Conservation (phyloP, 1,140 invertebrate species). For the Hirudo medicinalis region DNA sequence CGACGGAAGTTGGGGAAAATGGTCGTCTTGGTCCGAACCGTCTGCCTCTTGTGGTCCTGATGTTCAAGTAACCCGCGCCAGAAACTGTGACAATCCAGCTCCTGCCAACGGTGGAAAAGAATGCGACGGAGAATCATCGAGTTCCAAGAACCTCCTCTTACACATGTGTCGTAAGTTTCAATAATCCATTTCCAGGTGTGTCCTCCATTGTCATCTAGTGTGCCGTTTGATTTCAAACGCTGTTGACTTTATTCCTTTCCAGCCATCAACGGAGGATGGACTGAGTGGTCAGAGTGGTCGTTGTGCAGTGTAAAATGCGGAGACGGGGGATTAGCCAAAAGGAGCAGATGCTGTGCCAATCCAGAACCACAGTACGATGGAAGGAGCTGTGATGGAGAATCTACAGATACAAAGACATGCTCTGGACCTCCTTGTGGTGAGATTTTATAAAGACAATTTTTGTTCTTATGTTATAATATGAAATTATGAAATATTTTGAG, state of each 20-base stretch:
- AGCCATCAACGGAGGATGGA: constrained; percentile 24
- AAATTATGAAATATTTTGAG: no score
- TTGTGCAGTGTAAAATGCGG: constrained; percentile 13
- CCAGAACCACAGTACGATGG: constrained; percentile 26
- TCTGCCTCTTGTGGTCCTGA: constrained; percentile 10
- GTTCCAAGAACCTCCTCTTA: background rate
- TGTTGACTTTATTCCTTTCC: background rate
- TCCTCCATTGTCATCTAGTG: no score
- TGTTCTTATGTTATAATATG: background rate
- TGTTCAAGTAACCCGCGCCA: constrained; percentile 37
- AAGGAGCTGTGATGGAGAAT: constrained; percentile 21
- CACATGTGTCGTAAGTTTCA: constrained; percentile 8
- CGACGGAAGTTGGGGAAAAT: constrained; percentile 16
- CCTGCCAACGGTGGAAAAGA: constrained; percentile 18
- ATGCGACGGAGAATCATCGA: constrained; percentile 16
- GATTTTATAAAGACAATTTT: background rate
- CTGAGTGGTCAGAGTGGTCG: constrained; percentile 24
- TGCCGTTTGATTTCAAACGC: background rate
- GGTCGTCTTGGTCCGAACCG: constrained; percentile 16
- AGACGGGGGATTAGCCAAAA: background rate
- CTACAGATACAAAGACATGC: constrained; percentile 21
- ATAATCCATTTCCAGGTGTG: no score
- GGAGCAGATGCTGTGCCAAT: constrained; percentile 21
- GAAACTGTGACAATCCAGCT: constrained; percentile 43
- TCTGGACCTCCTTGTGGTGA: constrained; percentile 3